These are phyloP conservation scores for Archocentrus centrarchus DNA, from an alignment of 2,113 vertebrate species.

Conservation along the genomic window DNA sequence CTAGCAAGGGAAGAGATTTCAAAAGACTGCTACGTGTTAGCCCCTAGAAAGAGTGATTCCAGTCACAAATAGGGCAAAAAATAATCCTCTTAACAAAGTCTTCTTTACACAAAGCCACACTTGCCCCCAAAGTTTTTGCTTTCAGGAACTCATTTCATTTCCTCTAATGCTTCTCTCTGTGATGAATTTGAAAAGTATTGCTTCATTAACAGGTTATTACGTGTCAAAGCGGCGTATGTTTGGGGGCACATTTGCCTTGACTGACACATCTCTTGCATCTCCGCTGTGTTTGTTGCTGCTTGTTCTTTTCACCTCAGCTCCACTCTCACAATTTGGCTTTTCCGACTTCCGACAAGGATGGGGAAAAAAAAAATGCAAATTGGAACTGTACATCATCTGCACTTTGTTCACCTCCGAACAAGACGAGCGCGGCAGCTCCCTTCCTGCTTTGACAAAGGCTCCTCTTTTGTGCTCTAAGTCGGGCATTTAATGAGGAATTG, in stretches of 20 bases:
- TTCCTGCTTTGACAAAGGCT: conserved; percentile 15
- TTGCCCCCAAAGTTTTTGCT: background rate
- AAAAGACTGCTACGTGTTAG: background rate
- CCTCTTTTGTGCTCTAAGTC: conserved; percentile 39
- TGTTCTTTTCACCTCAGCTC: conserved; percentile 6
- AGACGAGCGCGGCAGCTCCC: background rate
- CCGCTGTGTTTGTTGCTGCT: background rate
- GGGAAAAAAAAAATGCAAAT: conserved; percentile 24
- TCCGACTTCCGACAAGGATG: background rate
- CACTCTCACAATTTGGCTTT: background rate
- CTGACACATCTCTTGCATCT: conserved; percentile 17
- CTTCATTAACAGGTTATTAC: conserved; percentile 59
- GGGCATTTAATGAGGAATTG: conserved; percentile 42
- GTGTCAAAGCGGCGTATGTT: conserved; percentile 17
- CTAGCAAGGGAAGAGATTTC: background rate
- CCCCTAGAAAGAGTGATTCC: background rate
- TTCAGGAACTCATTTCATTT: conserved; percentile 33
- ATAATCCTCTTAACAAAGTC: background rate
- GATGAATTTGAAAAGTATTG: conserved; percentile 42
- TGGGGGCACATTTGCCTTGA: conserved; percentile 7
- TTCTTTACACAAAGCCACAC: background rate
- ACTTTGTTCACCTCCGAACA: conserved; percentile 41
- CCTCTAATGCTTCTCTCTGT: background rate
- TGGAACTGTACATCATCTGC: conserved; percentile 16
- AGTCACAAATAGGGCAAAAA: background rate